A percentile compares a stretch with the other conserved stretches of the same genome.
Conservation (phyloP, 2,113 vertebrate species). For the Zosterops lateralis region DNA sequence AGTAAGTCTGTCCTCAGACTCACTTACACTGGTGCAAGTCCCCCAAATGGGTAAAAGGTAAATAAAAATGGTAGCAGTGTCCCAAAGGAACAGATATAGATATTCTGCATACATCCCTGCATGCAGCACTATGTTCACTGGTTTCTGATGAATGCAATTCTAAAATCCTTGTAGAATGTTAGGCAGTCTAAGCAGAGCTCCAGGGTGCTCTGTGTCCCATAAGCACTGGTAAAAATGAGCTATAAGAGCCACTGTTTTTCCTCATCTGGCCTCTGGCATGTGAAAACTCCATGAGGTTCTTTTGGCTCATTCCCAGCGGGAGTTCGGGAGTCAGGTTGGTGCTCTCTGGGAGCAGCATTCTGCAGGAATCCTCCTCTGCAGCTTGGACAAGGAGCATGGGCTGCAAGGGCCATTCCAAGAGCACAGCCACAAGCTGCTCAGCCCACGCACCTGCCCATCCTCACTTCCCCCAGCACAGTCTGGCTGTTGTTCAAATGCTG, state of each 20-base stretch:
- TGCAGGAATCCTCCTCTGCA: neutral
- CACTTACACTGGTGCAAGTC: neutral
- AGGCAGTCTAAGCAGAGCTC: neutral
- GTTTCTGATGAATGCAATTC: neutral
- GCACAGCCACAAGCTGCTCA: neutral
- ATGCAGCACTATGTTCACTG: neutral
- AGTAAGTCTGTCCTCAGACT: neutral
- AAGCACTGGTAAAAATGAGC: neutral
- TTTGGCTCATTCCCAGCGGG: accelerated
- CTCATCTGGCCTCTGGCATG: neutral
- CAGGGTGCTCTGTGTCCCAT: neutral
- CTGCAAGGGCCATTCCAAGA: neutral
- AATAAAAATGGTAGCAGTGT: neutral
- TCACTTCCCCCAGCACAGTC: neutral
- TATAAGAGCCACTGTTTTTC: neutral
- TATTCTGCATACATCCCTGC: neutral
- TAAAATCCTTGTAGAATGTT: neutral
- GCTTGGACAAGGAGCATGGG: accelerated
- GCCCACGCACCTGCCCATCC: too few relatives aligned
- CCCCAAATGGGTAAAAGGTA: neutral
- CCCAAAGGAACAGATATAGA: neutral
- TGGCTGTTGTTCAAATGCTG: neutral
- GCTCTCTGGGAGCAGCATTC: neutral
- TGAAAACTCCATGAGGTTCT: neutral
- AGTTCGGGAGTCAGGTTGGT: accelerated